Base-by-base conservation (phyloP, 1,140 invertebrate genomes). In the Tetranychus cinnabarinus region DNA sequence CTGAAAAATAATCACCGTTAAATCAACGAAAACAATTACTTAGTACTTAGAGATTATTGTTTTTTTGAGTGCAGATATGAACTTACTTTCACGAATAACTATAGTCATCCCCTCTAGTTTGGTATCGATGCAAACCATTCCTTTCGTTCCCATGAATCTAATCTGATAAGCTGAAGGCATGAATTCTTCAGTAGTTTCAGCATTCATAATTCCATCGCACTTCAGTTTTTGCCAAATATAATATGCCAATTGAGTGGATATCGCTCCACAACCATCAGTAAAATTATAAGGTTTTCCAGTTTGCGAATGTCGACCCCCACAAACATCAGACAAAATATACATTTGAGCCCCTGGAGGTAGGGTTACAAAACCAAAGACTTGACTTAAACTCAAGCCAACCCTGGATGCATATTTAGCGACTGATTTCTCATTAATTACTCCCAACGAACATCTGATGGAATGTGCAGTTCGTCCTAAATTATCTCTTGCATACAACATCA, bases 331-430 rank as follows among this genome's bases (percentile, higher is more conserved):
- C 33, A 62, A 56, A 45, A 47, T 35, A 34, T 63, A 36, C 13
- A 64, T 56, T 35, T 66, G 55, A 10, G 65, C 54, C 33, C 61
- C 56, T 82, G 59, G 80, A 70, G 2, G 81, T 78, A 70, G 83
- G 85, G 67, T 82, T 79, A 0, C 81, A 81, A 5, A 84, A 84
- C 37, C 78, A 74, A 69, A 86, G 85, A 57, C 74, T 70, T 23
- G 80, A 78, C 58, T 84, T 70, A 71, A 71, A 54, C 67, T 66
- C 46, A 69, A 68, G 13, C 70, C 70, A 63, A 71, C 67, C 37
- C 70, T 52, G 31, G 70, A 66, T 65, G 71, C 69, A 58, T 67
- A 67, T 58, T 71, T 71, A 3, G 68, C 65, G 33, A 71, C 68
- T 62, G 64, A 68, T 8, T 61, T 54, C 10, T 65, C 67, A 10